Base-by-base conservation (phyloP, 2,797 vertebrate species). In the Acanthiza pusilla region DNA sequence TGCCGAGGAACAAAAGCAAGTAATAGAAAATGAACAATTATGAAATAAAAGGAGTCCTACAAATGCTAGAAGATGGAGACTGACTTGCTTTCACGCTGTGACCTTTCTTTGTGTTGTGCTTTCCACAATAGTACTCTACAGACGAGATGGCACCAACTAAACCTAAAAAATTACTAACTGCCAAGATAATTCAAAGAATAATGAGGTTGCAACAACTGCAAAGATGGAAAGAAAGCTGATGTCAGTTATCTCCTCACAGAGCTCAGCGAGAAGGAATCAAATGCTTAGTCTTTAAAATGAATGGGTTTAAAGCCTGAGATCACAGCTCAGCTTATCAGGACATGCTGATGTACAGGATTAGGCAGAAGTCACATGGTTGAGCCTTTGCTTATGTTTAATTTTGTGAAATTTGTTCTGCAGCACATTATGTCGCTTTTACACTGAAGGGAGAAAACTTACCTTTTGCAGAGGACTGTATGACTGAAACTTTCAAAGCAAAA, bases 111-210 rank as follows among this genome's bases (percentile, higher is more conserved):
- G 36, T 94, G 53, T 88, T 94, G 72, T 88, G 66, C 85, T 92
- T 94, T 85, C 78, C 88, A 80, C 75, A 7, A 26, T 43, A 81
- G 62, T 86, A n/a, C 79, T 96, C 87, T 83, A 97, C 94, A 97
- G 97, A 97, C 96, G 1, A 97, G 95, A 96, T 97, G 97, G 97
- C 97, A 97, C 97, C 96, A 94, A 38, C 88, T 85, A 88, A 96
- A 92, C 86, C 94, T 84, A 77, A 89, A 89, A 97, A 96, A 95
- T 92, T 0, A 86, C 89, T 85, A 68, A 65, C 82, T 96, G 94
- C 94, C 88, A 96, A 97, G 96, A 97, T 97, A 97, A 97, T 94
- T 94, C 84, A 68, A 94, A 93, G 97, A 97, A 91, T 96, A 97
- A 97, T 97, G 97, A 97, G 87, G 92, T 90, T 96, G 63, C 86